Conservation (phyloP, 2,888 invertebrate species). For the Ceriagrion tenellum region DNA sequence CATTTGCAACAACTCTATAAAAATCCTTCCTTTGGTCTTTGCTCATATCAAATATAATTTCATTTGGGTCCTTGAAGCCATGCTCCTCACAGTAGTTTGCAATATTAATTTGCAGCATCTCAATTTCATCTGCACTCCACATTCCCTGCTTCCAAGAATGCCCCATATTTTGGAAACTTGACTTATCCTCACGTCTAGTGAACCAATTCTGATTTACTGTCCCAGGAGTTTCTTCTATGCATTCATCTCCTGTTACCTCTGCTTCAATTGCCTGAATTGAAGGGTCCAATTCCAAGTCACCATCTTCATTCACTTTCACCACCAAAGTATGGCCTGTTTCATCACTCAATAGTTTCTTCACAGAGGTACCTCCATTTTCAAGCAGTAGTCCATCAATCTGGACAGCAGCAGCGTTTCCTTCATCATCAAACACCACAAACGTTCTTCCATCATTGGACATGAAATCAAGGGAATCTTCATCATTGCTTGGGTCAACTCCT, state of each 20-base stretch:
- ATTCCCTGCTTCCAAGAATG: conserved; percentile 78
- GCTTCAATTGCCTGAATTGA: conserved; percentile 36
- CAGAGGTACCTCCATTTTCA: neutral
- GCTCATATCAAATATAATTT: conserved; percentile 78
- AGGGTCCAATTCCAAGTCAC: conserved; percentile 16
- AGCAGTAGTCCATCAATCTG: conserved; percentile 58
- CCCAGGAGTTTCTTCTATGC: neutral
- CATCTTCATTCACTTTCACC: conserved; percentile 43
- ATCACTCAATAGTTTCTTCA: conserved; percentile 20
- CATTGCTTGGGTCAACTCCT: neutral
- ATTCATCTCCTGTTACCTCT: neutral
- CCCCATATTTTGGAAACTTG: conserved; percentile 76
- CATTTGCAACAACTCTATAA: conserved; percentile 77
- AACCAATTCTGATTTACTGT: conserved; percentile 78
- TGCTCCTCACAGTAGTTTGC: conserved; percentile 76
- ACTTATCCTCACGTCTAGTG: conserved; percentile 77
- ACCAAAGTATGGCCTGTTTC: conserved; percentile 35
- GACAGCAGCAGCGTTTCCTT: conserved; percentile 45
- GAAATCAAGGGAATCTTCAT: neutral
- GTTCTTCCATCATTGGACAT: neutral
- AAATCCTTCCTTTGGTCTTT: conserved; percentile 79
- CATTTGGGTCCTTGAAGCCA: conserved; percentile 76
- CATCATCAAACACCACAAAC: conserved; percentile 7
- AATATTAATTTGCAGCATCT: conserved; percentile 77
- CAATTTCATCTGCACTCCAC: conserved; percentile 78